Evolutionary conservation across 2,113 vertebrate genomes (phyloP), one percentile per base, ranked within the genome.

Genomic region (Centropristis striata): DNA sequence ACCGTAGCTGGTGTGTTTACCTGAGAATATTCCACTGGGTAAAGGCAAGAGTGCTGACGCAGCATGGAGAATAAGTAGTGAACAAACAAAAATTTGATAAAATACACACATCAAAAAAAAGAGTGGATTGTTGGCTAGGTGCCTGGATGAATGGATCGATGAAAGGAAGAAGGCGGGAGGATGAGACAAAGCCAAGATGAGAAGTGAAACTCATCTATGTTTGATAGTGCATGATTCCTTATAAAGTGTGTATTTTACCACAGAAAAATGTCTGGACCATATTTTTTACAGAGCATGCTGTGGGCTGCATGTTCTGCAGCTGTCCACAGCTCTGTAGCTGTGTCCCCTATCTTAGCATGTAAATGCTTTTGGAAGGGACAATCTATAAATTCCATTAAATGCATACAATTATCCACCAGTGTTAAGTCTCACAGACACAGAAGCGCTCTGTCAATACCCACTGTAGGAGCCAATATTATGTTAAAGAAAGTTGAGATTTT

Each of bases 1-100:
- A 70, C 46, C 68, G 60, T 46, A 57, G 66, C 71, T 36, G 58
- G 67, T 80, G 63, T 55, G 55, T 84, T 93, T 94, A 94, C 93
- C 94, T 93, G 81, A 94, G 91, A 28, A 76, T 78, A 85, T 89
- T 94, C 93, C 93, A 94, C 92, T 92, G 93, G 88, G 91, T 93
- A 86, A 92, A 92, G 84, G 92, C 91, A 88, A 93, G 88, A 79
- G 93, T 93, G 90, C 94, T 93, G 90, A 90, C 51, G 93, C 92
- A 92, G 93, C 94, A 92, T 92, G 89, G 32, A 91, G 86, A 90
- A 77, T 78, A 92, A 93, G 87, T 90, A 83, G 87, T 86, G 84
- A 92, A 91, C 81, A 92, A 92, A 94, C 83, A 92, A 91, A 91
- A 78, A 92, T 47, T 61, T 80, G 80, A 89, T 93, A 89, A 93